Evolutionary conservation across 2,888 invertebrate genomes (phyloP).

Genomic region (Agrochola macilenta): DNA sequence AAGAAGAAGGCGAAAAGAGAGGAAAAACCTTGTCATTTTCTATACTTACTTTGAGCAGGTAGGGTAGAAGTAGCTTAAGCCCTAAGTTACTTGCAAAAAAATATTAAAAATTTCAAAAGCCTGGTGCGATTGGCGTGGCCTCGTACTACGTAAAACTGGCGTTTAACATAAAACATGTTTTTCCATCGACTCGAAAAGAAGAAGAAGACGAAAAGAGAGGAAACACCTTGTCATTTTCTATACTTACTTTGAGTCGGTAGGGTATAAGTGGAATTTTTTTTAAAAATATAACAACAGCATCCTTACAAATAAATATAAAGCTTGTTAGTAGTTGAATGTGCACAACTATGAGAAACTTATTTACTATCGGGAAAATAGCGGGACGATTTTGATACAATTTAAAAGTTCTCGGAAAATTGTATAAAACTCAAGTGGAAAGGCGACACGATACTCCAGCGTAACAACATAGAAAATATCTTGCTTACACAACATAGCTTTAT

Average conservation of each 20-base stretch:
- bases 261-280: too few relatives aligned
- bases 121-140: too few relatives aligned
- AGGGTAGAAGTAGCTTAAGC: too few relatives aligned
- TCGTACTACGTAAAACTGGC: too few relatives aligned
- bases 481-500: neutral
- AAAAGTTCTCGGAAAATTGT: conserved; percentile 36
- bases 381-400: conserved; percentile 9
- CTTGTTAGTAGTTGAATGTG: conserved; percentile 12
- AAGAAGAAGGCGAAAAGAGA: too few relatives aligned
- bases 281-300: neutral
- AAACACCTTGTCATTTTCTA: neutral
- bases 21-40: neutral
- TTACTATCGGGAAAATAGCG: conserved; percentile 11
- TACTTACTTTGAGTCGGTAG: neutral
- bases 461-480: conserved; percentile 20
- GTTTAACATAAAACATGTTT: too few relatives aligned
- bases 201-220: too few relatives aligned
- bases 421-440: conserved; percentile 22
- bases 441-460: neutral
- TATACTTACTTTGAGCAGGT: neutral
- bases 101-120: too few relatives aligned
- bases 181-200: too few relatives aligned
- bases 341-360: conserved; percentile 24
- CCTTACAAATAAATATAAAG: conserved; percentile 6
- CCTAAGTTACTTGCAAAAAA: too few relatives aligned